A percentile compares a stretch with the other conserved stretches of the same genome.
Evolutionary conservation across 2,888 invertebrate genomes (phyloP).

Genomic region (Anticlea derivata): DNA sequence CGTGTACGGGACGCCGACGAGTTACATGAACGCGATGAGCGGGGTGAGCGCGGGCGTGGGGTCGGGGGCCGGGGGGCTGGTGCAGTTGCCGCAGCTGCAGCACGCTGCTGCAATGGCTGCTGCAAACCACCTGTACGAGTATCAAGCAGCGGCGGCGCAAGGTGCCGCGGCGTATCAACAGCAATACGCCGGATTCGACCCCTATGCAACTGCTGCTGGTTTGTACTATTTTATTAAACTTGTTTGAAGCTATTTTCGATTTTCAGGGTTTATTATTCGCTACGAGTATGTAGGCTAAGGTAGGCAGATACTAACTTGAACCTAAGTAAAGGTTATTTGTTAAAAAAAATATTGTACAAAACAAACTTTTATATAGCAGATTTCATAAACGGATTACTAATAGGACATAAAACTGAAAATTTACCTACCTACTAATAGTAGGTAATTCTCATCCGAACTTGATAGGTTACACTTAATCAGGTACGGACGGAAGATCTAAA

Average conservation of each 20-base stretch:
- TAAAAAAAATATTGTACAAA: no score
- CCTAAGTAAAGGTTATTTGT: no score
- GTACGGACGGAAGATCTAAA: no score
- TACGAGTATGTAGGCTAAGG: no score
- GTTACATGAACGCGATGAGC: slow-evolving; percentile 91
- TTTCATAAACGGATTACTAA: no score
- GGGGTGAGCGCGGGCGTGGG: slow-evolving; percentile 76
- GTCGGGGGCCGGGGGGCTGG: slow-evolving; percentile 86
- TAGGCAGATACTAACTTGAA: no score
- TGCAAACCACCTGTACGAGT: slow-evolving; percentile 92
- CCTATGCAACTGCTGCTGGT: slow-evolving; percentile 90
- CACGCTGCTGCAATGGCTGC: slow-evolving; percentile 91
- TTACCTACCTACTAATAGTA: no score
- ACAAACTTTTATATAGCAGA: no score
- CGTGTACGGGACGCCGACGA: slow-evolving; percentile 89
- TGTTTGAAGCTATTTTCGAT: not conserved
- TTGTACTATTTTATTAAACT: slow-evolving; percentile 44
- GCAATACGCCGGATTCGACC: slow-evolving; percentile 90
- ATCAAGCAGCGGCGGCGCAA: slow-evolving; percentile 90
- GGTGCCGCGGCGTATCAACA: slow-evolving; percentile 88
- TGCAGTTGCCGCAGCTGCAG: slow-evolving; percentile 88
- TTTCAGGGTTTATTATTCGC: no score
- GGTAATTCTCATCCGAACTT: no score
- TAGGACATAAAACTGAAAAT: no score
- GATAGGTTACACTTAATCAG: no score